A percentile compares a stretch with the other conserved stretches of the same genome.
These are phyloP conservation scores for Tetramorium parvispinum DNA, from an alignment of 1,140 invertebrate species.

Conservation along the genomic window DNA sequence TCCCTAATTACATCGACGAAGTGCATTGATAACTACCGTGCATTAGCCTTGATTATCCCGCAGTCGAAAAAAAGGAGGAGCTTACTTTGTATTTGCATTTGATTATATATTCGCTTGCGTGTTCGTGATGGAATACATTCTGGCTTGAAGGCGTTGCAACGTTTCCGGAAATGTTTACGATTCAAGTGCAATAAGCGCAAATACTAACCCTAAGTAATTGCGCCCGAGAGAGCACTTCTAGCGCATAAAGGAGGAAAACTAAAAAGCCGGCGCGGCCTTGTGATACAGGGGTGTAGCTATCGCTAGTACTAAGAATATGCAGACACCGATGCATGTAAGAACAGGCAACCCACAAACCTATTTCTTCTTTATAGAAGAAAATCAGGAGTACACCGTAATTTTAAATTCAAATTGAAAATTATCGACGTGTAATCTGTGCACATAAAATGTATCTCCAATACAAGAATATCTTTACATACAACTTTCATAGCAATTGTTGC, in stretches of 20 bases:
- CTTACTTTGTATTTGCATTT: constrained; percentile 2
- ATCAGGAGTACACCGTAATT: background rate
- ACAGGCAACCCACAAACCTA: background rate
- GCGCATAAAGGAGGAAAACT: background rate
- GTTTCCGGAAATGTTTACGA: constrained; percentile 53
- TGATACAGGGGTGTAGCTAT: constrained; percentile 9
- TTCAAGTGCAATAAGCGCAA: constrained; percentile 38
- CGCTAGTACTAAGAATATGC: background rate
- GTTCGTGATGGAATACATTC: constrained; percentile 26
- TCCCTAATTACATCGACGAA: constrained; percentile 5
- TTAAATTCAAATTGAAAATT: background rate
- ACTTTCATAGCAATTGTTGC: background rate
- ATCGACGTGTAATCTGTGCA: background rate
- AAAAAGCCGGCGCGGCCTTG: constrained; percentile 4
- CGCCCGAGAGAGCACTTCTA: constrained; percentile 12
- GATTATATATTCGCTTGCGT: background rate
- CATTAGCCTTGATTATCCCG: constrained; percentile 3
- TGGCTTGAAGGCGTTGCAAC: background rate
- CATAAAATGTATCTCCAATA: background rate
- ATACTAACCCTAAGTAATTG: constrained; percentile 48
- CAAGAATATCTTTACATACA: background rate
- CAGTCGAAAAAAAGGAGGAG: too few species aligned
- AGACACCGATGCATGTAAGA: background rate
- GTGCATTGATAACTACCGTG: background rate
- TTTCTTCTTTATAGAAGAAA: background rate